These are phyloP conservation scores for Cichladusa arquata DNA, from an alignment of 2,113 vertebrate species.

Conservation along the genomic window DNA sequence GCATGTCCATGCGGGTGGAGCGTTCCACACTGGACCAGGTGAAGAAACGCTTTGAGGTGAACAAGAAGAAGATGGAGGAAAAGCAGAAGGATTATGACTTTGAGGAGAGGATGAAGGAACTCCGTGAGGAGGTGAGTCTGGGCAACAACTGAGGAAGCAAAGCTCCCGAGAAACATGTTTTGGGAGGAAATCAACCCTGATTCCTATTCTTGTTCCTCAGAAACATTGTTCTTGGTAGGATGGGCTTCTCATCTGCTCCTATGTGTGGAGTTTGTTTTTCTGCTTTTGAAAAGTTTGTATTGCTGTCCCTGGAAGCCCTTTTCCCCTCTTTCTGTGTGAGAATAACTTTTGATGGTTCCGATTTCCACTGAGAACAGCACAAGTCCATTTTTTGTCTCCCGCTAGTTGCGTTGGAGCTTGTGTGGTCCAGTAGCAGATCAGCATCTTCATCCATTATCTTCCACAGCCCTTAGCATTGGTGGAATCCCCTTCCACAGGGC, in stretches of 20 bases:
- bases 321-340: neutral
- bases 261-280: accelerated
- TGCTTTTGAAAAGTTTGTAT: neutral
- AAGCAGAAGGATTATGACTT: conserved; percentile 99
- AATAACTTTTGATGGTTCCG: neutral
- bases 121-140: conserved; percentile 89
- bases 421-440: neutral
- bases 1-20: conserved; percentile 98
- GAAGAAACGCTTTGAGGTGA: conserved; percentile 94
- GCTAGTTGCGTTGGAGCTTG: neutral
- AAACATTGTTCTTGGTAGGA: neutral
- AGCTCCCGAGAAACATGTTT: neutral
- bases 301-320: neutral
- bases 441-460: neutral
- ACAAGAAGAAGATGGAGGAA: conserved; percentile 98
- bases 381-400: neutral
- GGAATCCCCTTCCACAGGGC: neutral
- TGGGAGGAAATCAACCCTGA: neutral
- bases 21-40: conserved; percentile 97
- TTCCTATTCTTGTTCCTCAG: neutral
- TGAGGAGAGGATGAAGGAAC: conserved; percentile 97
- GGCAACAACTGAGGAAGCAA: accelerated
- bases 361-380: neutral
- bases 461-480: neutral
- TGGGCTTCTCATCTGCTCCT: neutral